These are phyloP conservation scores for Papilio protenor DNA, from an alignment of 2,888 invertebrate genomes.

Conservation along the genomic window DNA sequence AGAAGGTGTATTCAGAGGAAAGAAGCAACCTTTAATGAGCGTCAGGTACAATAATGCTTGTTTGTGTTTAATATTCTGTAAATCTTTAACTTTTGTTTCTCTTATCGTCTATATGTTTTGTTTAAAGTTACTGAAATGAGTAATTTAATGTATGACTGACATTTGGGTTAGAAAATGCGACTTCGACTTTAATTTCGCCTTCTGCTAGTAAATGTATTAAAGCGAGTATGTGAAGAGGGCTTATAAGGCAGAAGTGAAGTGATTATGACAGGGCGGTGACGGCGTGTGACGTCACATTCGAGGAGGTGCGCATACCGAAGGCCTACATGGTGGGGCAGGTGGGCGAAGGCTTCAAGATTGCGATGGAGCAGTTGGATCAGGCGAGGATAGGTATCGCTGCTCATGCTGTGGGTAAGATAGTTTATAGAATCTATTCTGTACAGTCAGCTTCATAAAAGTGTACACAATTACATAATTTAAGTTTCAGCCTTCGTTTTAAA, in stretches of 20 bases:
- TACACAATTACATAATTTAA: too few species aligned
- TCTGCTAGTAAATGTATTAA: slow-evolving; percentile 7
- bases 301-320: slow-evolving; percentile 86
- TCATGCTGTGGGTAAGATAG: slow-evolving; percentile 87
- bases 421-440: neutral
- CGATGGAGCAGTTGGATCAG: slow-evolving; percentile 88
- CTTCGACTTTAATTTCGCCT: slow-evolving; percentile 39
- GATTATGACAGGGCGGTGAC: slow-evolving; percentile 84
- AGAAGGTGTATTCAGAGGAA: slow-evolving; percentile 86
- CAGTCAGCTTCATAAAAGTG: too few species aligned
- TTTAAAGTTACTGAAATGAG: too few species aligned
- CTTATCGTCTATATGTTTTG: neutral
- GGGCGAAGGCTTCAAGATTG: slow-evolving; percentile 89
- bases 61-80: slow-evolving; percentile 13
- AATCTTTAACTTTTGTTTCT: neutral
- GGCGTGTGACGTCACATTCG: slow-evolving; percentile 87
- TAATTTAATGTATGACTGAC: neutral
- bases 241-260: slow-evolving; percentile 66
- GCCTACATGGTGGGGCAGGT: slow-evolving; percentile 78
- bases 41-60: slow-evolving; percentile 76
- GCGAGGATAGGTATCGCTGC: slow-evolving; percentile 90
- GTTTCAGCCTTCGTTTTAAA: too few species aligned
- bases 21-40: slow-evolving; percentile 89
- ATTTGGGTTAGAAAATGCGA: neutral
- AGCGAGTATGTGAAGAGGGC: slow-evolving; percentile 53